Conservation (phyloP, 2,888 invertebrate genomes). For the Calameuta pallipes region DNA sequence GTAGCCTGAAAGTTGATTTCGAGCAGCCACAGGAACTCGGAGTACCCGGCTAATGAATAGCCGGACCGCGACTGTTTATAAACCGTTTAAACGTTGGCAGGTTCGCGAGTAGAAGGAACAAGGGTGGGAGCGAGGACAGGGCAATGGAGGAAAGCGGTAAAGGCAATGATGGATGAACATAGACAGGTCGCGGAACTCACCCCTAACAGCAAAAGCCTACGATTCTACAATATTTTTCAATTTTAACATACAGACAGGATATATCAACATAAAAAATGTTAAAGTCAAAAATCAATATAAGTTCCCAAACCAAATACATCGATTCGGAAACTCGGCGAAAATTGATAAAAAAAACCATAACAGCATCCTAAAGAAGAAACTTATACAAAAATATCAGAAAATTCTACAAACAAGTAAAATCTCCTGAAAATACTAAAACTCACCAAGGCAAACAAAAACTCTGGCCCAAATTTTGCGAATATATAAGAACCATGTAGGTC, state of each 20-base stretch:
- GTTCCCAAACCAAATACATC: no score
- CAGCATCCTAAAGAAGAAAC: no score
- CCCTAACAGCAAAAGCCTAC: conserved; percentile 30
- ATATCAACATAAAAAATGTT: background rate
- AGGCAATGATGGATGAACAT: conserved; percentile 56
- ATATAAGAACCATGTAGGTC: background rate
- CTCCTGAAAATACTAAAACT: no score
- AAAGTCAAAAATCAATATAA: background rate
- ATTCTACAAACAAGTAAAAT: no score
- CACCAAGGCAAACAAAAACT: background rate
- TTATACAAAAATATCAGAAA: no score
- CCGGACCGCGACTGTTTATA: conserved; percentile 53
- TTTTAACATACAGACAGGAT: conserved; percentile 12
- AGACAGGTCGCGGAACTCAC: conserved; percentile 44
- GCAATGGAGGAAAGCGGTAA: conserved; percentile 34
- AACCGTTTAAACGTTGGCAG: conserved; percentile 56
- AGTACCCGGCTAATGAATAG: conserved; percentile 47
- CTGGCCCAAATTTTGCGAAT: background rate
- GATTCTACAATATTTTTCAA: conserved; percentile 33
- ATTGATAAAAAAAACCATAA: no score
- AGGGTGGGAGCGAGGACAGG: conserved; percentile 39
- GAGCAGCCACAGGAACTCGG: conserved; percentile 23
- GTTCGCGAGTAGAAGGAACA: conserved; percentile 35
- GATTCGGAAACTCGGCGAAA: no score
- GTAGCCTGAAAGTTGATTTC: conserved; percentile 15